Evolutionary conservation across 2,797 vertebrate genomes (phyloP).

Genomic region (Thamnophis elegans): DNA sequence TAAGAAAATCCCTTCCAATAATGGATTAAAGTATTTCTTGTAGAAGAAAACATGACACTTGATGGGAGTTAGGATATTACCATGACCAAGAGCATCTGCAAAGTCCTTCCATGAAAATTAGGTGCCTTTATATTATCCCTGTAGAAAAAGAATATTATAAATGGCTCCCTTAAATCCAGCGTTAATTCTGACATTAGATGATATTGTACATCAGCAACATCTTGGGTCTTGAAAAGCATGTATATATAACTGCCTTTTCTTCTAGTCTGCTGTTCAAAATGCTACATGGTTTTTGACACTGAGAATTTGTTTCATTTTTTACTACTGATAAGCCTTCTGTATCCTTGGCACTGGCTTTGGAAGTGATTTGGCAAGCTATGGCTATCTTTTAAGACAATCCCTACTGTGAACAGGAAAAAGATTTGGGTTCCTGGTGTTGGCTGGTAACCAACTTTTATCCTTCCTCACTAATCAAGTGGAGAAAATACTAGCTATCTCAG

Average conservation of each 20-base stretch:
- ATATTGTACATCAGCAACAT: neutral
- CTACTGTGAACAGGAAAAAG: neutral
- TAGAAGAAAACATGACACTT: neutral
- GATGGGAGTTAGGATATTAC: neutral
- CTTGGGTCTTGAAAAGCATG: neutral
- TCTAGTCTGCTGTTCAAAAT: neutral
- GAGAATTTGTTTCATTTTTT: neutral
- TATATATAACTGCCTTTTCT: neutral
- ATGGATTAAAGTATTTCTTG: neutral
- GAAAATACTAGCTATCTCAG: neutral
- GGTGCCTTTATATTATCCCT: neutral
- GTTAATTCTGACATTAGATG: neutral
- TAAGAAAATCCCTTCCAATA: constrained; percentile 36
- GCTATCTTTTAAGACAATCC: neutral
- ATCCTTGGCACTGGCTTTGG: neutral
- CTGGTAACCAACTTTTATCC: neutral
- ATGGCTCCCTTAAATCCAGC: neutral
- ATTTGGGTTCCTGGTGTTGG: neutral
- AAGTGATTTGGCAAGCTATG: neutral
- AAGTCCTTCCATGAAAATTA: neutral
- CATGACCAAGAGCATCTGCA: neutral
- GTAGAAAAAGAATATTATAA: neutral
- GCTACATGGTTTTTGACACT: neutral
- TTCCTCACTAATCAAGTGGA: neutral
- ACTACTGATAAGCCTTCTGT: neutral